Base-by-base conservation (phyloP, 1,140 invertebrate species). In the Drosophila asahinai region DNA sequence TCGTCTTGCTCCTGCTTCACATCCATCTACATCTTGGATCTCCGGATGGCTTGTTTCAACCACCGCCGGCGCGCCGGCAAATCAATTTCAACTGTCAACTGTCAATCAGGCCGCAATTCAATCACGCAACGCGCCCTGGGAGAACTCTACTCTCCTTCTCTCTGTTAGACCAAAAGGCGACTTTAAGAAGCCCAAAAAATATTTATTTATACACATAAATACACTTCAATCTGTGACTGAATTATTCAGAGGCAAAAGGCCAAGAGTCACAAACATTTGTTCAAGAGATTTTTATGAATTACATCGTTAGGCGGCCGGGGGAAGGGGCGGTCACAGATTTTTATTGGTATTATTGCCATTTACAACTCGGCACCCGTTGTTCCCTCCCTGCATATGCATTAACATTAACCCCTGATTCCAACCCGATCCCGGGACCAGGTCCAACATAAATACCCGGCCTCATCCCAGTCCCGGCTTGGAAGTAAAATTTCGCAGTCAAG, bases 21-120 rank as follows among this genome's bases (percentile, higher is more conserved):
- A 43, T 40, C 65, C 59, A 75, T 54, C 58, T n/a, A 51, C 40
- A 38, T 55, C 61, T 76, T 36, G 9, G 27, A 30, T 30, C 27
- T 30, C 49, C 33, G 33, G 43, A 42, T 43, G 57, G 43, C 58
- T 82, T 82, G 83, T 77, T 70, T 60, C 83, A 86, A 86, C 82
- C 82, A 87, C 84, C 84, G 42, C 27, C 57, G 30, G 9, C n/a
- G 43, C 75, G 40, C 71, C 73, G 68, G 74, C 79, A 89, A 89
- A 89, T 89, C 86, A 89, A 89, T 89, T 89, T 89, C 86, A 79
- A 89, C 86, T 89, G 86, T 89, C 86, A 89, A 86, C 86, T 89
- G 86, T 89, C 86, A 89, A 89, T 89, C 86, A 89, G 75, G 57
- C 75, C 75, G 77, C 86, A 90, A 89, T 89, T 89, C 86, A 89